Conservation (phyloP, 1,140 invertebrate genomes). For the Anastatus disparis region DNA sequence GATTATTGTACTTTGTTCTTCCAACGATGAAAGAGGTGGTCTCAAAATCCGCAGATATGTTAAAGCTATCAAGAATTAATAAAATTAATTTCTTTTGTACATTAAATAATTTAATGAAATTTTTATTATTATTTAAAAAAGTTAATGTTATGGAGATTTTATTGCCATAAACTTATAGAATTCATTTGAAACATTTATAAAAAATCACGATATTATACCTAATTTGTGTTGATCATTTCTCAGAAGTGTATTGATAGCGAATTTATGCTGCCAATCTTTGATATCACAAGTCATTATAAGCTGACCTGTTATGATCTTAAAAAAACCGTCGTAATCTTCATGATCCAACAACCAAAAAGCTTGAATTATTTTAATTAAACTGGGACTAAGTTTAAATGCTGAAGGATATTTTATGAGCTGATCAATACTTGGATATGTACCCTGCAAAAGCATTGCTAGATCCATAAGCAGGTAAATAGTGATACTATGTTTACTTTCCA, state of each 20-base stretch:
- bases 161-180: not conserved
- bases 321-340: slow-evolving; percentile 72
- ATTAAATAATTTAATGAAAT: not conserved
- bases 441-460: slow-evolving; percentile 73
- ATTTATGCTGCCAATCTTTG: slow-evolving; percentile 70
- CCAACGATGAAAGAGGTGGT: slow-evolving; percentile 65
- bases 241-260: slow-evolving; percentile 70
- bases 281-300: slow-evolving; percentile 62
- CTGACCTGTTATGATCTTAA: slow-evolving; percentile 60
- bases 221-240: slow-evolving; percentile 67
- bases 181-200: not conserved
- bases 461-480: slow-evolving; percentile 86
- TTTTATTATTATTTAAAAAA: not conserved
- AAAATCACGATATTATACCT: slow-evolving; percentile 5
- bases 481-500: slow-evolving; percentile 79
- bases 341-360: slow-evolving; percentile 90
- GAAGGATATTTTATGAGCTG: slow-evolving; percentile 80
- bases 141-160: no score
- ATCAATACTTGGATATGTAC: slow-evolving; percentile 67
- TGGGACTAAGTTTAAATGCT: slow-evolving; percentile 77
- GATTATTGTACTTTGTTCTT: slow-evolving; percentile 65
- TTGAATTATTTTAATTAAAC: slow-evolving; percentile 79
- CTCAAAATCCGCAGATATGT: slow-evolving; percentile 67
- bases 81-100: not conserved
- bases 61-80: slow-evolving; percentile 56